These are phyloP conservation scores for Cecropterus lyciades DNA, from an alignment of 1,140 invertebrate genomes.

Conservation along the genomic window DNA sequence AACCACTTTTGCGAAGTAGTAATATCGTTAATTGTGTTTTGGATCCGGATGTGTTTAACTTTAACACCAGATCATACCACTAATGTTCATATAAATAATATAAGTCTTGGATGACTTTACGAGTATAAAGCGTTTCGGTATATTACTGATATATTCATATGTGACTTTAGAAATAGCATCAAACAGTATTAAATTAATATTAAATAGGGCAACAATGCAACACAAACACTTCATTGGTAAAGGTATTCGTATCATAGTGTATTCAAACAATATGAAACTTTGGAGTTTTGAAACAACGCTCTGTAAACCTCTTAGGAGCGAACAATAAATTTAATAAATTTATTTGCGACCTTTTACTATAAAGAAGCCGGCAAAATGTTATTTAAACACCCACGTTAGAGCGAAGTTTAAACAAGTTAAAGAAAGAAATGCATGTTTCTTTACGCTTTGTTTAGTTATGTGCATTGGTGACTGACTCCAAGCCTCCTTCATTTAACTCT, in stretches of 20 bases:
- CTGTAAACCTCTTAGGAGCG: background rate
- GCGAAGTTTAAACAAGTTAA: conserved; percentile 12
- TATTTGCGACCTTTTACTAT: conserved; percentile 8
- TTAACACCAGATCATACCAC: no score
- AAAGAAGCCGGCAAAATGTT: background rate
- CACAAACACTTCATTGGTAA: background rate
- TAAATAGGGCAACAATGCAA: background rate
- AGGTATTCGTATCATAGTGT: background rate
- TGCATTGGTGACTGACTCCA: background rate
- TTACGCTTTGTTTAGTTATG: background rate
- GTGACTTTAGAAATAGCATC: background rate
- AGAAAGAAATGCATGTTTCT: conserved; percentile 1
- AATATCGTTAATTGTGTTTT: no score
- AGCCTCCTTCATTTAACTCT: no score
- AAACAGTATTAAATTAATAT: no score
- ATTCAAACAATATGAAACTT: conserved; percentile 2
- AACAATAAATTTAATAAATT: conserved; percentile 5
- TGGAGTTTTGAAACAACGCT: background rate
- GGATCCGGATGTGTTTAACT: no score
- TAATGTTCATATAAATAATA: no score
- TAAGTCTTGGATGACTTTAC: no score
- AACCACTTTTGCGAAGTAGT: no score
- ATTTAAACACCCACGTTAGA: conserved; percentile 5
- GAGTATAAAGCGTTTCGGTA: no score
- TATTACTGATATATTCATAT: no score